These are phyloP conservation scores for Eumaeus atala DNA, from an alignment of 1,140 invertebrate species.

Conservation along the genomic window DNA sequence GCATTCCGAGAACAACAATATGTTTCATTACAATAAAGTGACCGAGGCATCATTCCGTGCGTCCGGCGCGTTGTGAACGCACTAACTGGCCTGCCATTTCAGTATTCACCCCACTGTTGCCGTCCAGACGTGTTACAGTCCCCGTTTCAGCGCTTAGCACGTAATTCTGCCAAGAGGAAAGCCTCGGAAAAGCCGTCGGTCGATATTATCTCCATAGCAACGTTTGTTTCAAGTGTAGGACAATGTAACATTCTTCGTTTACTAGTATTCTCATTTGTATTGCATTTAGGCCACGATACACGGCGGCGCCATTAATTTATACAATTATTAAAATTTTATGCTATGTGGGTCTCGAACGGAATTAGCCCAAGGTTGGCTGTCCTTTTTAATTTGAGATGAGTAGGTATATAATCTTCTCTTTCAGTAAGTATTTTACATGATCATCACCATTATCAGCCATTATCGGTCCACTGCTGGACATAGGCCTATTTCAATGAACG, in stretches of 20 bases:
- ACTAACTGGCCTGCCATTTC: constrained; percentile 16
- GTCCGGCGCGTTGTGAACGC: constrained; percentile 21
- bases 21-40: constrained; percentile 25
- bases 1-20: constrained; percentile 34
- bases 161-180: constrained; percentile 64
- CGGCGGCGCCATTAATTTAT: constrained; percentile 8
- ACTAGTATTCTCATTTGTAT: constrained; percentile 60
- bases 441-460: too few species aligned
- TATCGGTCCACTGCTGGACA: too few species aligned
- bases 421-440: too few species aligned
- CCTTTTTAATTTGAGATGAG: too few species aligned
- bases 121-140: constrained; percentile 45
- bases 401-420: too few species aligned
- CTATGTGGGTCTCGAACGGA: background rate
- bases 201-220: constrained; percentile 68
- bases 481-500: too few species aligned
- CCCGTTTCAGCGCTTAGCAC: constrained; percentile 61
- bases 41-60: constrained; percentile 13
- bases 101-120: constrained; percentile 15
- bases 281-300: constrained; percentile 62
- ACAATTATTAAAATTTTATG: constrained; percentile 8
- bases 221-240: constrained; percentile 63
- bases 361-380: background rate
- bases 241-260: constrained; percentile 33
- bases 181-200: constrained; percentile 66